Conservation (phyloP, 2,113 vertebrate species). For the Spheniscus mendiculus region DNA sequence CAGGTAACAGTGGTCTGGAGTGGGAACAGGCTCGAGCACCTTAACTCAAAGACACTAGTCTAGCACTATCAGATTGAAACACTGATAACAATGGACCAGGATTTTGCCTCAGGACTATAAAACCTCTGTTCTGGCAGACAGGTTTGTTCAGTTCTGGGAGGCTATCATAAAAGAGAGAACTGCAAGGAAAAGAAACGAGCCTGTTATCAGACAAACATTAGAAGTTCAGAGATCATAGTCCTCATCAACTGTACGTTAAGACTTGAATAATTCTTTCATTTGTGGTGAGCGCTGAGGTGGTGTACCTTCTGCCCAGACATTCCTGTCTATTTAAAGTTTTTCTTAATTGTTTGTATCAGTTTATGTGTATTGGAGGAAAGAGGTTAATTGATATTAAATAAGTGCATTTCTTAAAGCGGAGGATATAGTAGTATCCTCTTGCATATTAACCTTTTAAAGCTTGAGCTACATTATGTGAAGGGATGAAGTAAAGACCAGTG, state of each 20-base stretch:
- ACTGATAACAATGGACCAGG: not conserved
- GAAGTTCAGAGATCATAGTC: not conserved
- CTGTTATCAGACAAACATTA: not conserved
- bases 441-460: not conserved
- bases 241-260: not conserved
- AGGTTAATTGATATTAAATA: not conserved
- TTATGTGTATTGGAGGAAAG: not conserved
- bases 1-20: not conserved
- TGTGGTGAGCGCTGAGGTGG: not conserved
- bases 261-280: not conserved
- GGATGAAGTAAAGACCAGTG: not conserved
- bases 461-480: not conserved
- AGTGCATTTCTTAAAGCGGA: not conserved
- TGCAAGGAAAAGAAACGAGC: not conserved
- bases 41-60: not conserved
- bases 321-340: not conserved
- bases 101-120: not conserved
- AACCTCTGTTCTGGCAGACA: not conserved
- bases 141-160: not conserved
- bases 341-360: not conserved
- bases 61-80: not conserved
- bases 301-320: not conserved
- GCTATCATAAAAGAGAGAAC: not conserved
- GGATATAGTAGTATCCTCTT: not conserved
- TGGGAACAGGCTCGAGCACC: not conserved